phyloP scores from a whole-genome alignment of 92 coral and sea anemone genomes.

The Epizoanthus scotinus region DNA sequence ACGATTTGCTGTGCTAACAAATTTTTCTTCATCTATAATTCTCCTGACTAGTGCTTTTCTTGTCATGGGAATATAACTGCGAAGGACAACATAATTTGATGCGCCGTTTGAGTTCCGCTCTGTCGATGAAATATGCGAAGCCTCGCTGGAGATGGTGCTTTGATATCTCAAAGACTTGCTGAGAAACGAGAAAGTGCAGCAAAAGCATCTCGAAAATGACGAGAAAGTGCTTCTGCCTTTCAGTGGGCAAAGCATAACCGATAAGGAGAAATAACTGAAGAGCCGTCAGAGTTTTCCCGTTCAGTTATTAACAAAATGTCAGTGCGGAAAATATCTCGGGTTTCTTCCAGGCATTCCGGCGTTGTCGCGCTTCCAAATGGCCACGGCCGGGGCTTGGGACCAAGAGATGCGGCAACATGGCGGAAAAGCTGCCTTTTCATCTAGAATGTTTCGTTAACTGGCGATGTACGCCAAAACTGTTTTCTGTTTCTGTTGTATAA shows the following conservation, averaged over 20 bases:
- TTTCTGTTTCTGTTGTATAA: too few species aligned
- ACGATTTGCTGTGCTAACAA: constrained; percentile 57
- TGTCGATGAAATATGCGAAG: not conserved
- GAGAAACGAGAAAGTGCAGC: not conserved
- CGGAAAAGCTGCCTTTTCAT: too few species aligned
- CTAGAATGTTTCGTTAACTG: too few species aligned
- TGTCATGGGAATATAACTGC: constrained; percentile 85
- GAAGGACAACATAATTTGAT: constrained; percentile 71
- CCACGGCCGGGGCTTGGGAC: too few species aligned
- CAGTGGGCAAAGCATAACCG: not conserved
- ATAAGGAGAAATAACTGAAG: too few species aligned
- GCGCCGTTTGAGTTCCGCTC: constrained; percentile 5
- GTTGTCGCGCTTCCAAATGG: too few species aligned
- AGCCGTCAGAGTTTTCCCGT: too few species aligned
- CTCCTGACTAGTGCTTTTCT: constrained; percentile 72
- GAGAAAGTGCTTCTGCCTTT: constrained; percentile 7
- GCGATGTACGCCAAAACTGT: too few species aligned
- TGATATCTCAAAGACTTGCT: constrained; percentile 19
- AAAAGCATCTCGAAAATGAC: not conserved
- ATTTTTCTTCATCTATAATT: constrained; percentile 70
- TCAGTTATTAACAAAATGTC: too few species aligned
- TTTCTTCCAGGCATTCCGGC: too few species aligned
- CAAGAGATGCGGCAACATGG: too few species aligned
- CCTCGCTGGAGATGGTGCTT: constrained; percentile 28
- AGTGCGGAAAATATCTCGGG: too few species aligned